Percentiles rank a stretch among this genome's conserved stretches.
Evolutionary conservation across 1,140 invertebrate species (phyloP).

Genomic region (Hermatobates lingyangjiaoensis): DNA sequence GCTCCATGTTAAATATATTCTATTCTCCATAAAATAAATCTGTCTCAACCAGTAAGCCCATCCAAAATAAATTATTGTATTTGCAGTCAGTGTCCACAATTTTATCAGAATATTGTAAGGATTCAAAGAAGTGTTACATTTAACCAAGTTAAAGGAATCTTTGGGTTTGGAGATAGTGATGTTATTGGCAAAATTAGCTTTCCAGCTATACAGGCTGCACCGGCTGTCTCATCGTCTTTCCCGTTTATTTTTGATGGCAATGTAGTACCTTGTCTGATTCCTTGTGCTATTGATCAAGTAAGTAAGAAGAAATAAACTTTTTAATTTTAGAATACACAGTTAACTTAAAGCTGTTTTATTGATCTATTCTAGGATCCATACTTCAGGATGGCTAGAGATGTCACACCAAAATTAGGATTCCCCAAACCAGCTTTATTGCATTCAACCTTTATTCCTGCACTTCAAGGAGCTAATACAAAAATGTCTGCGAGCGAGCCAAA

Average conservation of each 20-base stretch:
- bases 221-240: conserved; percentile 86
- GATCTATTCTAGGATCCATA: conserved; percentile 63
- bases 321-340: background rate
- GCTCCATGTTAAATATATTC: no score
- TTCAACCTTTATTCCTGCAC: conserved; percentile 84
- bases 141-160: conserved; percentile 91
- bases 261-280: conserved; percentile 82
- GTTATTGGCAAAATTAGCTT: conserved; percentile 94
- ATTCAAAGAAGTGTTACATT: conserved; percentile 88
- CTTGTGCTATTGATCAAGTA: conserved; percentile 96
- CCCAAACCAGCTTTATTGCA: conserved; percentile 89
- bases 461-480: conserved; percentile 92
- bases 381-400: conserved; percentile 95
- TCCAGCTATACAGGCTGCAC: conserved; percentile 89
- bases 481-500: conserved; percentile 94
- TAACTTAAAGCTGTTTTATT: background rate
- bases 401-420: conserved; percentile 70
- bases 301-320: background rate
- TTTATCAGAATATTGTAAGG: conserved; percentile 81
- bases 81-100: conserved; percentile 58
- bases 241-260: conserved; percentile 78
- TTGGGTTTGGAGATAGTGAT: conserved; percentile 92
- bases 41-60: conserved; percentile 1
- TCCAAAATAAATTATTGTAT: conserved; percentile 5
- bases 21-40: no score